Evolutionary conservation across 2,113 vertebrate species (phyloP), one percentile per base, ranked within the genome.

Genomic region (Cyanocitta stelleri): DNA sequence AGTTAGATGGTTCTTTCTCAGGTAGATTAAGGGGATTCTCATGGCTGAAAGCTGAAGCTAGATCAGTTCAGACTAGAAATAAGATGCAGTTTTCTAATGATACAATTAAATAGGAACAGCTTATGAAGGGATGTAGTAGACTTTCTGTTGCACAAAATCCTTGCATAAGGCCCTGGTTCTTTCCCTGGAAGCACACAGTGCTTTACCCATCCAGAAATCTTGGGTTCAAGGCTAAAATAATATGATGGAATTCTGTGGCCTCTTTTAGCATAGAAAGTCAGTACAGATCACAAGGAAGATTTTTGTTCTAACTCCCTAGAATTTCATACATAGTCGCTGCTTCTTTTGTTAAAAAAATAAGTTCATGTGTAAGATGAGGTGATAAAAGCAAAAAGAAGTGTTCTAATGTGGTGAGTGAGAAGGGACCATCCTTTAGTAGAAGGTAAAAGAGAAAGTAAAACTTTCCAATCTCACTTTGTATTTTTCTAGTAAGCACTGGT

Each of bases 11-110:
- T 93, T 94, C 93, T 95, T 93, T 96, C 67, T 94, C 82, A 87
- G 67, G n/a, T 69, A 80, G 87, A 94, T 96, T 95, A 96, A 94
- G 71, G 87, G 87, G 87, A 97, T 97, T 96, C 85, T 73, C 24
- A 0, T 85, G 78, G 81, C 87, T 94, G 82, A 87, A 93, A 94
- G 71, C 87, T 96, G 91, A 83, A 90, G 67, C 71, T 83, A 56
- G 55, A 95, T 96, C 85, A 77, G 91, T 96, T 89, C 63, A 66
- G 67, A 58, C 87, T 85, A 83, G 91, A 93, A 95, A 82, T 83
- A 90, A 95, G 93, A 55, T 69, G 71, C 46, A 69, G 33, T 95
- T 96, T 96, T 85, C 63, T 88, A 87, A 87, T 66, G 55, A 80
- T 80, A 79, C 67, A 87, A 17, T 89, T 93, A 91, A 93, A 93